Conservation (phyloP, 2,888 invertebrate species). For the Rosalia funebris region DNA sequence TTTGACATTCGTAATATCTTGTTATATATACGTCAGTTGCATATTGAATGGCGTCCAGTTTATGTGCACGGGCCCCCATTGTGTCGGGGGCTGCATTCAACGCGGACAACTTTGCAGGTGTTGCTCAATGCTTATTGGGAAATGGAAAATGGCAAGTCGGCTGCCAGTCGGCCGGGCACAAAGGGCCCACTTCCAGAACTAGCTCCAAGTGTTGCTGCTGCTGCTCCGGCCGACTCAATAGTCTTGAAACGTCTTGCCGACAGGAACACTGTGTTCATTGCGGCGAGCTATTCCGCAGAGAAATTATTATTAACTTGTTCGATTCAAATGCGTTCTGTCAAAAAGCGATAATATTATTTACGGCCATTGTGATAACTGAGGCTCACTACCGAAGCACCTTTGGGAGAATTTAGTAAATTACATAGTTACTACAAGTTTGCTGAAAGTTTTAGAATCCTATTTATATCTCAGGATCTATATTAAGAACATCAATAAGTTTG, state of each 20-base stretch:
- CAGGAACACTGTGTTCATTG: slow-evolving; percentile 34
- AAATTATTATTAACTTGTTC: slow-evolving; percentile 25
- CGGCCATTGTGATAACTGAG: no score
- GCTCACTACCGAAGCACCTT: no score
- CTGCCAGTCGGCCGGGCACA: slow-evolving; percentile 12
- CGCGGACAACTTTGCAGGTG: slow-evolving; percentile 56
- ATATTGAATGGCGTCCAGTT: slow-evolving; percentile 49
- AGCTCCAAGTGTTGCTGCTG: slow-evolving; percentile 39
- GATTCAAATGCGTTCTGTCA: slow-evolving; percentile 13
- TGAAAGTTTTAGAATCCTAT: no score
- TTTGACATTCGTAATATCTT: slow-evolving; percentile 55
- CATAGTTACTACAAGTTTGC: no score
- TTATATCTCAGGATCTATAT: no score
- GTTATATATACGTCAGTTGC: slow-evolving; percentile 53
- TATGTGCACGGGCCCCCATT: slow-evolving; percentile 37
- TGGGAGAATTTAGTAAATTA: no score
- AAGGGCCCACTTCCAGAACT: slow-evolving; percentile 26
- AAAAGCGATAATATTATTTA: slow-evolving; percentile 26
- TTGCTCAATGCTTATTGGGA: slow-evolving; percentile 55
- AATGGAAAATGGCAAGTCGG: slow-evolving; percentile 33
- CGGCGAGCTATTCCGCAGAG: slow-evolving; percentile 27
- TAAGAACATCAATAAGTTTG: no score
- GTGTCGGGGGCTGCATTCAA: slow-evolving; percentile 41
- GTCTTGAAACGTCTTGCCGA: slow-evolving; percentile 47
- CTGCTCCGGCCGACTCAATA: slow-evolving; percentile 47